Evolutionary conservation across 1,140 invertebrate genomes (phyloP).

Genomic region (Halotydeus destructor): DNA sequence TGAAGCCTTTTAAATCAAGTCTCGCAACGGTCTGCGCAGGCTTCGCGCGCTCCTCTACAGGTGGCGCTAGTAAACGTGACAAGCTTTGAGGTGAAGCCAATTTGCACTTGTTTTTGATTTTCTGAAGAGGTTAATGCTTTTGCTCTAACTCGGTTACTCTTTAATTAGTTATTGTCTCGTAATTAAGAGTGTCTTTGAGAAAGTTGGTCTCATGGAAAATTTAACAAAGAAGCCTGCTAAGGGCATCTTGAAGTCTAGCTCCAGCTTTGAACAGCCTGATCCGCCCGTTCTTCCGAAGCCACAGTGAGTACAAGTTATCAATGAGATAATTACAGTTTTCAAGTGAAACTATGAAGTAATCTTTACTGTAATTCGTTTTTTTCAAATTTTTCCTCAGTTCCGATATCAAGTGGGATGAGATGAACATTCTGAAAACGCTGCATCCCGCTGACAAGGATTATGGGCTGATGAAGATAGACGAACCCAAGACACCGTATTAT

Average conservation of each 20-base stretch:
- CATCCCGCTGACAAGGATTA: conserved; percentile 97
- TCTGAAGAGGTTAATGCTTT: no score
- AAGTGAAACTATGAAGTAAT: neutral
- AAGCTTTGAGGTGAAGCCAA: no score
- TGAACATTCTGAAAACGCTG: conserved; percentile 94
- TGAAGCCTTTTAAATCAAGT: no score
- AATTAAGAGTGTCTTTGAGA: no score
- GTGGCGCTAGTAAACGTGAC: no score
- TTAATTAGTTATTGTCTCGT: no score
- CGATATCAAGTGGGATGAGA: conserved; percentile 86
- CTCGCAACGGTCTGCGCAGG: no score
- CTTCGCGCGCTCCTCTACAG: no score
- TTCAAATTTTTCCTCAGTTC: neutral
- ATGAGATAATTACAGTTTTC: neutral
- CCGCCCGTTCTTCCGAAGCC: conserved; percentile 36
- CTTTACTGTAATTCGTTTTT: conserved; percentile 4
- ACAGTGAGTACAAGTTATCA: conserved; percentile 22
- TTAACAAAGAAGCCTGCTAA: conserved; percentile 52
- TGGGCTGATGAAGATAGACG: conserved; percentile 98
- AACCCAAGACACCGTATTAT: conserved; percentile 89
- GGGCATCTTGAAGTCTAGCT: conserved; percentile 73
- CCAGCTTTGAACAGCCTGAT: conserved; percentile 58
- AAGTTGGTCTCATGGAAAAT: conserved; percentile 27
- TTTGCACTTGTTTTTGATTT: no score
- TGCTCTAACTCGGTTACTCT: no score